Conservation (phyloP, 2,113 vertebrate species). For the Oriolus oriolus region DNA sequence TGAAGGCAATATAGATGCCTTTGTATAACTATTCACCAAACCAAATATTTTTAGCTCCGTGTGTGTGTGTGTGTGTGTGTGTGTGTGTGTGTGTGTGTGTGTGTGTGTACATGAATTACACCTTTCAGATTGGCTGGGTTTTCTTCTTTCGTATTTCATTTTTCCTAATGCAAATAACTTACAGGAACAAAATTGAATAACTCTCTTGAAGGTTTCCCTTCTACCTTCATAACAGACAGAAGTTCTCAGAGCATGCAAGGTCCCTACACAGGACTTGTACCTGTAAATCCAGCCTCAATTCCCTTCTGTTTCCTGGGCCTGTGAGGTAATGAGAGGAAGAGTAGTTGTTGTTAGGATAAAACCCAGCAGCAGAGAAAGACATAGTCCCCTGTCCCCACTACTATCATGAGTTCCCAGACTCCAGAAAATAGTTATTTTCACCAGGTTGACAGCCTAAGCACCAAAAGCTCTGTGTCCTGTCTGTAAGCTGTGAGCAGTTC, state of each 20-base stretch:
- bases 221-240: not conserved
- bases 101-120: not conserved
- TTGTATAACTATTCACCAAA: not conserved
- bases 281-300: not conserved
- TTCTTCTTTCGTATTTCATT: not conserved
- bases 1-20: not conserved
- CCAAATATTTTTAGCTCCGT: not conserved
- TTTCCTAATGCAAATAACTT: not conserved
- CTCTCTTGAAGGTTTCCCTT: not conserved
- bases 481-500: not conserved
- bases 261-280: not conserved
- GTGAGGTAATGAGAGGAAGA: not conserved
- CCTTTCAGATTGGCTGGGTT: not conserved
- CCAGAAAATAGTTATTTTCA: not conserved
- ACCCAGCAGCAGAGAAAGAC: not conserved
- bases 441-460: not conserved
- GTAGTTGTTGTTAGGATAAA: not conserved
- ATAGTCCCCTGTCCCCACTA: not conserved
- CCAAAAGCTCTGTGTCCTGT: not conserved
- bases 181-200: not conserved
- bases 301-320: not conserved
- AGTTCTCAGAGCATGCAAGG: not conserved
- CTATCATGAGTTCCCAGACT: not conserved
- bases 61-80: no score
- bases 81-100: no score